Percentiles rank a stretch among this genome's conserved stretches.
Conservation (phyloP, 2,113 vertebrate species). For the Archilochus colubris region DNA sequence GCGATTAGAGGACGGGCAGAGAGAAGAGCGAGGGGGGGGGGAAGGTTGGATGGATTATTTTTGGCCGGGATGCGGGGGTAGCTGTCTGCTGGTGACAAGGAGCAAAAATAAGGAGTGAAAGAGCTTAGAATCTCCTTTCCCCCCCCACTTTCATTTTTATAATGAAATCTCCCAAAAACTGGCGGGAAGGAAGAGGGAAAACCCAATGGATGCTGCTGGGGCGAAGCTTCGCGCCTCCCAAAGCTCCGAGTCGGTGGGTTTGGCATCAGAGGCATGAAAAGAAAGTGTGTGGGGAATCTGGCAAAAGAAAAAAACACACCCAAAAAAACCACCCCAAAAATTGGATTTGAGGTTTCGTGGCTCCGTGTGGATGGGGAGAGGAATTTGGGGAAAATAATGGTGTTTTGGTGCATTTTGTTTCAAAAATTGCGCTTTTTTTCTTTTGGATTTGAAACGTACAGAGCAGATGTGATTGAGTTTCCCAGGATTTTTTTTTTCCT, state of each 20-base stretch:
- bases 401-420: not conserved
- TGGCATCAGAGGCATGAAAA: not conserved
- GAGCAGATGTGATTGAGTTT: not conserved
- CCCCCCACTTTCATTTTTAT: not conserved
- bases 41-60: constrained; percentile 72
- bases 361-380: rapidly evolving
- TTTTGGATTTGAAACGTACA: too few relatives aligned
- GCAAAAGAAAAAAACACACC: too few relatives aligned
- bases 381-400: not conserved
- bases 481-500: not conserved
- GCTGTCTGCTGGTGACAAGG: constrained; percentile 51
- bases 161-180: not conserved
- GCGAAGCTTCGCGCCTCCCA: not conserved
- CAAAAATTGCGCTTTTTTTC: rapidly evolving
- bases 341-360: rapidly evolving
- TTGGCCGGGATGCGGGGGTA: constrained; percentile 76
- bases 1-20: constrained; percentile 69
- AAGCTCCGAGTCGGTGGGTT: not conserved
- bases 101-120: not conserved
- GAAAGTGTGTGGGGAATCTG: too few relatives aligned
- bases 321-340: not conserved
- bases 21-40: not conserved
- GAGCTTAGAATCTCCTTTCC: not conserved
- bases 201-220: rapidly evolving
- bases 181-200: too few relatives aligned